These are phyloP conservation scores for Mastomys natalensis DNA, from an alignment of 2,113 vertebrate species.

Conservation along the genomic window DNA sequence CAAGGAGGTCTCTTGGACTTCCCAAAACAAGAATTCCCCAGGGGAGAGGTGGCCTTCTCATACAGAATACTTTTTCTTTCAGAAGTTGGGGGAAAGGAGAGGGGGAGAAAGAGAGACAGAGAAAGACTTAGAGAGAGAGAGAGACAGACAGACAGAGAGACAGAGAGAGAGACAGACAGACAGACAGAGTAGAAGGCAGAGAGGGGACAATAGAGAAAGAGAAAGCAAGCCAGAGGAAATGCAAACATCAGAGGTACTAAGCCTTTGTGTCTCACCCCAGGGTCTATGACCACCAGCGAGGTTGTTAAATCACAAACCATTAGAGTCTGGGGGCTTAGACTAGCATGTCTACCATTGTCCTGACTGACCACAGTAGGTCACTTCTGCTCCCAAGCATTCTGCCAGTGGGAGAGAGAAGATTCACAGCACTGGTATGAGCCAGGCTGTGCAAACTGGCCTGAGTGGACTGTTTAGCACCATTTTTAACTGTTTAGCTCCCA, in stretches of 20 bases:
- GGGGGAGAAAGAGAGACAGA: background rate
- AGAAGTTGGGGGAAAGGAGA: background rate
- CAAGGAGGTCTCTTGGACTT: background rate
- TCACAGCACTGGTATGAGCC: background rate
- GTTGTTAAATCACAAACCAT: background rate
- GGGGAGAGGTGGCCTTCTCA: background rate
- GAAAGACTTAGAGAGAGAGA: too few relatives aligned
- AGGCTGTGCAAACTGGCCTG: background rate
- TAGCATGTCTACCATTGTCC: background rate
- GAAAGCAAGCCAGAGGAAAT: background rate
- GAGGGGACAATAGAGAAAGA: too few relatives aligned
- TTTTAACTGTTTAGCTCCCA: background rate
- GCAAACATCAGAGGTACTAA: background rate
- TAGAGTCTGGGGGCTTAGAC: background rate
- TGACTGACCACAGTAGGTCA: background rate
- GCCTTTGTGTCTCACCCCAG: background rate
- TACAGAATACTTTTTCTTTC: background rate
- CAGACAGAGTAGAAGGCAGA: too few relatives aligned
- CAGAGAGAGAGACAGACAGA: too few relatives aligned
- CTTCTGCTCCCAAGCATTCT: background rate
- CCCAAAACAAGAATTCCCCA: conserved; percentile 17
- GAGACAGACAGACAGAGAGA: too few relatives aligned
- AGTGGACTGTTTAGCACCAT: background rate
- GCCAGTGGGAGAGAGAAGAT: background rate
- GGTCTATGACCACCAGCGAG: background rate